phyloP scores from a whole-genome alignment of 2,888 invertebrate species.

The Diadegma fenestrale region DNA sequence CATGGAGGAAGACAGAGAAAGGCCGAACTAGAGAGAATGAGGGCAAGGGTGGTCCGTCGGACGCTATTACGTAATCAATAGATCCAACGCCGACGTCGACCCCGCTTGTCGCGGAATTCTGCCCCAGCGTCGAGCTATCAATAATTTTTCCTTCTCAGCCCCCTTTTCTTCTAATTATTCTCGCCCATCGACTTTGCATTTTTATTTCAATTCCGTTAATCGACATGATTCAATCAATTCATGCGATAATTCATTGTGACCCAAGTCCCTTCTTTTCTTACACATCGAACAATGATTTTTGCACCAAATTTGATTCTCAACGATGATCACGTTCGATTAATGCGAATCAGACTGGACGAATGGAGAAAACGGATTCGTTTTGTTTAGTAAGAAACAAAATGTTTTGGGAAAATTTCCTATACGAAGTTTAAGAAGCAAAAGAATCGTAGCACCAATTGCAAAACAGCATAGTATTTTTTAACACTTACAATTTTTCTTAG shows the following conservation, averaged over 20 bases:
- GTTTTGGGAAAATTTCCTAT: too few relatives aligned
- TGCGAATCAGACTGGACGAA: neutral
- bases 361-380: too few relatives aligned
- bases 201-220: constrained; percentile 31
- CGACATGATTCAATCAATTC: constrained; percentile 51
- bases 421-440: too few relatives aligned
- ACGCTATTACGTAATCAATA: constrained; percentile 65
- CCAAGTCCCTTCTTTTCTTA: neutral
- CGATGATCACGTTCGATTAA: neutral
- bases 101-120: constrained; percentile 43
- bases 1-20: constrained; percentile 15
- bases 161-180: constrained; percentile 40
- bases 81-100: constrained; percentile 47
- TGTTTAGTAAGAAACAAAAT: too few relatives aligned
- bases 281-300: neutral
- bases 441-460: too few relatives aligned
- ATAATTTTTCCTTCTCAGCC: constrained; percentile 34
- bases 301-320: neutral
- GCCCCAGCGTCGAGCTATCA: constrained; percentile 40
- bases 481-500: too few relatives aligned
- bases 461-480: too few relatives aligned
- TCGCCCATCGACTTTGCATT: neutral
- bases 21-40: constrained; percentile 12
- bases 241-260: constrained; percentile 21
- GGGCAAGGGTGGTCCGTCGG: constrained; percentile 46